Percentiles rank a stretch among this genome's conserved stretches.
These are phyloP conservation scores for Drosophila serrata DNA, from an alignment of 1,140 invertebrate species.

Conservation along the genomic window DNA sequence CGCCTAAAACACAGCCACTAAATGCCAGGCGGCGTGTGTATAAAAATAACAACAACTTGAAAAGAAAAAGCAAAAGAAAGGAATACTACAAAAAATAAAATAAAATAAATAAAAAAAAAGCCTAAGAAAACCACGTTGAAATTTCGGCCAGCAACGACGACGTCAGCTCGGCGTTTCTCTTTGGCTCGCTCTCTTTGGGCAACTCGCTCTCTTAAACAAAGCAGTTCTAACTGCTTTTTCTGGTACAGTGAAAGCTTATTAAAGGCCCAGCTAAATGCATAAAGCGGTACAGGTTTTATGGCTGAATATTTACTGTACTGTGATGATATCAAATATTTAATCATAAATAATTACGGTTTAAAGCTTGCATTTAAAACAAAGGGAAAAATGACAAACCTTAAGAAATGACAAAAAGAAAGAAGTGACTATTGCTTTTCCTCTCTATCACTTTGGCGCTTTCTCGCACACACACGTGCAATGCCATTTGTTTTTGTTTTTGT, in stretches of 20 bases:
- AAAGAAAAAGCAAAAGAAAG: slow-evolving; percentile 17
- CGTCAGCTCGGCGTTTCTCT: slow-evolving; percentile 20
- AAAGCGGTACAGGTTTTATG: neutral
- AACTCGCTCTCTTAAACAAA: slow-evolving; percentile 7
- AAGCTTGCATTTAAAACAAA: neutral
- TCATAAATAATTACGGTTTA: slow-evolving; percentile 24
- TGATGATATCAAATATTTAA: slow-evolving; percentile 22
- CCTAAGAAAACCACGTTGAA: slow-evolving; percentile 72
- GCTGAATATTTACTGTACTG: neutral
- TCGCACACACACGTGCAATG: slow-evolving; percentile 44
- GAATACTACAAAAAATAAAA: slow-evolving; percentile 15
- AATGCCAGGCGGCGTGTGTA: slow-evolving; percentile 39
- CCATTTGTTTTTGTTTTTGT: slow-evolving; percentile 22
- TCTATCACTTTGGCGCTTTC: slow-evolving; percentile 16
- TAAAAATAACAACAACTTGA: slow-evolving; percentile 47
- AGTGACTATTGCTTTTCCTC: neutral
- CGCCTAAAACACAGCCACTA: slow-evolving; percentile 50
- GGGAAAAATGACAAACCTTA: neutral
- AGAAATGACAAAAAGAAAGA: slow-evolving; percentile 1
- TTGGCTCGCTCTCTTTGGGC: slow-evolving; percentile 11
- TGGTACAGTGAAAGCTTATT: slow-evolving; percentile 38
- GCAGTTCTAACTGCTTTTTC: slow-evolving; percentile 41
- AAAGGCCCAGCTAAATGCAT: neutral
- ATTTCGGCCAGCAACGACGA: slow-evolving; percentile 38
- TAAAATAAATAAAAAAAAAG: slow-evolving; percentile 39